These are phyloP conservation scores for Drosophila mauritiana DNA, from an alignment of 1,140 invertebrate genomes.

Conservation along the genomic window DNA sequence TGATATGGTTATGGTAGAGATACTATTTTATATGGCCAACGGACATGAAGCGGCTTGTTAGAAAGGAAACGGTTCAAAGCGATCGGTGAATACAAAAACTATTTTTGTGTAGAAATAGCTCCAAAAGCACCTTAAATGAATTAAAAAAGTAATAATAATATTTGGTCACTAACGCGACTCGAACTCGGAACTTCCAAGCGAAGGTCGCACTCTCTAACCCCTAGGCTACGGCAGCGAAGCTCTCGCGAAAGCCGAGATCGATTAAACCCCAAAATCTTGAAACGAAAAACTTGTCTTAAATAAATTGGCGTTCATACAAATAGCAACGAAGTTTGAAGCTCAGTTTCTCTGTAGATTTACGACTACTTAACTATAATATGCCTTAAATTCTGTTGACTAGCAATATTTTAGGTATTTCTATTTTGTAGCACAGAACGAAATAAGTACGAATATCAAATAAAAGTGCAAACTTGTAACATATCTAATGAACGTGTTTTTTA, in stretches of 20 bases:
- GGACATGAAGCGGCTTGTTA: slow-evolving; percentile 39
- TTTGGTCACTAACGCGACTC: slow-evolving; percentile 90
- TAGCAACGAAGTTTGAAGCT: slow-evolving; percentile 10
- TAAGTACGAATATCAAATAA: slow-evolving; percentile 28
- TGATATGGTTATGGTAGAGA: slow-evolving; percentile 48
- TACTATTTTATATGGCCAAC: slow-evolving; percentile 59
- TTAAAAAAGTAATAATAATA: slow-evolving; percentile 1
- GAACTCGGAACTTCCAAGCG: slow-evolving; percentile 92
- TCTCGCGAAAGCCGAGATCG: background rate
- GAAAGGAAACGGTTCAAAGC: slow-evolving; percentile 24
- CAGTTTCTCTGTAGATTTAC: background rate
- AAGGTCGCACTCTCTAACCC: slow-evolving; percentile 93
- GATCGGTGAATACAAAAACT: slow-evolving; percentile 27
- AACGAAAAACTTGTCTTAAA: background rate
- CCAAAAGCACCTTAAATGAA: slow-evolving; percentile 42
- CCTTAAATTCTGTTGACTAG: slow-evolving; percentile 11
- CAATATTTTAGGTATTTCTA: slow-evolving; percentile 4
- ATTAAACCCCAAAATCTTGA: background rate
- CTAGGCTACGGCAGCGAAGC: slow-evolving; percentile 85
- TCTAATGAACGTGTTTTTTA: background rate
- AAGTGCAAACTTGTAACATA: slow-evolving; percentile 14
- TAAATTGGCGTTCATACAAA: slow-evolving; percentile 3
- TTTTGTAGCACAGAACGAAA: slow-evolving; percentile 10
- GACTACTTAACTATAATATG: slow-evolving; percentile 1
- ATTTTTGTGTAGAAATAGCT: slow-evolving; percentile 48